Base-by-base conservation (phyloP, 2,797 vertebrate genomes). In the Spea hammondii region DNA sequence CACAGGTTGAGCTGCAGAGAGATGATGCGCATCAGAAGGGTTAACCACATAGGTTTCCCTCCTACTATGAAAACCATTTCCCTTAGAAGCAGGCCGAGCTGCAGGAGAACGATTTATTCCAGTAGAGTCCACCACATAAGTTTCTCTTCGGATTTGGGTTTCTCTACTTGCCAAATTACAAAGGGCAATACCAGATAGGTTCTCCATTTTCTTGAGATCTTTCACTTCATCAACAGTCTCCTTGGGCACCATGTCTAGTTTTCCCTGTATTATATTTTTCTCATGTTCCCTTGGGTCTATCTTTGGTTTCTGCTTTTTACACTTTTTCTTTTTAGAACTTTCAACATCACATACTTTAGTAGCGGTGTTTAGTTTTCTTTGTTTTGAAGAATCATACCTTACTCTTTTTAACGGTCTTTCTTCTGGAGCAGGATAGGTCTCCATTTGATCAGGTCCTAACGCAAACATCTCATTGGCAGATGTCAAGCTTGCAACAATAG, bases 291-390 rank as follows among this genome's bases (percentile, higher is more conserved):
- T 1, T 13, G 48, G 53, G 13, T 70, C 8, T 57, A 12, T 46
- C 6, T 46, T 60, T 54, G 50, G 8, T 51, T 53, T 70, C 17
- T 57, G 53, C 3, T 8, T 70, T 60, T 73, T 81, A 17, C 17
- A 11, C 54, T 46, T 59, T n/a, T n/a, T 74, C 10, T 73, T 83
- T 65, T 76, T 77, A 8, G 71, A 70, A 45, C 3, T 3, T 71
- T 80, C 54, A 45, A 82, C 49, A 2, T 12, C 64, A 64, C 72
- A 6, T 53, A 76, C 77, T 48, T 83, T 74, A 57, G 85, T 57
- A 32, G 70, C 49, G 47, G 4, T 12, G 57, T 77, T 77, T 10
- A 14, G 65, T 55, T 66, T 57, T 78, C 14, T 48, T 64, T 5
- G 69, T 72, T 55, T 79, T 9, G 49, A 44, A 17, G 11, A 0